Evolutionary conservation across 2,113 vertebrate species (phyloP), one percentile per base, ranked within the genome.

Genomic region (Myiagra hebetior): DNA sequence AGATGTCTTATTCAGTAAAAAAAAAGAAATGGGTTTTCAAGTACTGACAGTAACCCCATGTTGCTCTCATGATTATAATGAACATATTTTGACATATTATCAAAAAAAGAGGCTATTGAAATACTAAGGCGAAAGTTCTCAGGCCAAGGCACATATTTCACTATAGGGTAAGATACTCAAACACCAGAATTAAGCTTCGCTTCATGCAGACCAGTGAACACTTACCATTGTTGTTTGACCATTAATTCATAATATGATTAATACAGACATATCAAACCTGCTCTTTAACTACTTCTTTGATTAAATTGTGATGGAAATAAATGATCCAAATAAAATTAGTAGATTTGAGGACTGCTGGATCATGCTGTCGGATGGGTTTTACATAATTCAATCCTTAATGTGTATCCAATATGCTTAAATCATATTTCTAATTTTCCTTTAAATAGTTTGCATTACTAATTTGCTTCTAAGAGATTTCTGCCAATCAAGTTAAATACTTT

Each of bases 361-460:
- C 65, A 55, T 67, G 44, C 35, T 63, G 22, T 50, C 47, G 42
- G 62, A 85, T 39, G 39, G 42, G 89, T 92, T 97, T 98, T 97
- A 96, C 96, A 96, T 95, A 97, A 96, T 95, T 97, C 94, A 83
- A 35, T 82, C 78, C 81, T 84, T 96, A 97, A 97, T 96, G 82
- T 90, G 65, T 96, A 96, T 95, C 82, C 96, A 96, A 82, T 97
- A 96, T 85, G 79, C 87, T 95, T 95, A 96, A 95, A 97, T 75
- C 65, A 21, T 94, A 94, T 95, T 97, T 95, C 91, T 97, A 94
- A 96, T 97, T 98, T 98, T 95, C 70, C 67, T 89, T 87, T 87
- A 97, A 96, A 97, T 97, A 97, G 79, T 97, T 96, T 96, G 81
- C 93, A 95, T 97, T 21, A 35, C 87, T 97, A 97, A 98, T 97